These are phyloP conservation scores for Phrynocephalus versicolor DNA, from an alignment of 2,113 vertebrate genomes.

Conservation along the genomic window DNA sequence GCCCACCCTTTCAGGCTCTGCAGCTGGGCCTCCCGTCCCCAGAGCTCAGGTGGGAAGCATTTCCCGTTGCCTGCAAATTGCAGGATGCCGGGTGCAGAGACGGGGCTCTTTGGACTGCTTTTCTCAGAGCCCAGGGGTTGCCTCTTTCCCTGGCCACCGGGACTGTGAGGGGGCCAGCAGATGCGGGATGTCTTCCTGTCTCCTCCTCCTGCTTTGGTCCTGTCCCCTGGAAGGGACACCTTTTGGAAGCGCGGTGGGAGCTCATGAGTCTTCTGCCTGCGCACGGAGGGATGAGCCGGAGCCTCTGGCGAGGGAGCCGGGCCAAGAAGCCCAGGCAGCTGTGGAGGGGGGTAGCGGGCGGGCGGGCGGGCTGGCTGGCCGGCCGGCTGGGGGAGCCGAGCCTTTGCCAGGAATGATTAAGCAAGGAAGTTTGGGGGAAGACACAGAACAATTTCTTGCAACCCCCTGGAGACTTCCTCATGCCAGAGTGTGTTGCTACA, in stretches of 20 bases:
- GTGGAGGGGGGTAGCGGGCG: not conserved
- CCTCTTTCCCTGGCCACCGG: conserved; percentile 38
- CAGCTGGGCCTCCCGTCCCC: conserved; percentile 64
- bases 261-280: conserved; percentile 11
- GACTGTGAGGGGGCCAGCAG: conserved; percentile 13
- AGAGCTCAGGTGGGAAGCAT: conserved; percentile 29
- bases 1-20: no score
- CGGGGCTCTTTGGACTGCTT: no score
- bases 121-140: not conserved
- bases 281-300: conserved; percentile 22
- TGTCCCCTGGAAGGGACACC: not conserved
- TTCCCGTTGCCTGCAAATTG: conserved; percentile 50
- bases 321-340: not conserved
- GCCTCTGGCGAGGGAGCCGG: conserved; percentile 10
- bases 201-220: no score
- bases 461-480: no score
- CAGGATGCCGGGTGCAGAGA: conserved; percentile 55
- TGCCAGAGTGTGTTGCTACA: not conserved
- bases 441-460: not conserved
- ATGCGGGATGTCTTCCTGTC: no score
- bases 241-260: not conserved
- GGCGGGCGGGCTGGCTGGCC: no score
- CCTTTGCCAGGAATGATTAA: not conserved
- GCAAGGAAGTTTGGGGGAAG: not conserved
- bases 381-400: no score